A percentile compares a stretch with the other conserved stretches of the same genome.
Conservation (phyloP, 2,888 invertebrate species). For the Drosophila paramelanica region DNA sequence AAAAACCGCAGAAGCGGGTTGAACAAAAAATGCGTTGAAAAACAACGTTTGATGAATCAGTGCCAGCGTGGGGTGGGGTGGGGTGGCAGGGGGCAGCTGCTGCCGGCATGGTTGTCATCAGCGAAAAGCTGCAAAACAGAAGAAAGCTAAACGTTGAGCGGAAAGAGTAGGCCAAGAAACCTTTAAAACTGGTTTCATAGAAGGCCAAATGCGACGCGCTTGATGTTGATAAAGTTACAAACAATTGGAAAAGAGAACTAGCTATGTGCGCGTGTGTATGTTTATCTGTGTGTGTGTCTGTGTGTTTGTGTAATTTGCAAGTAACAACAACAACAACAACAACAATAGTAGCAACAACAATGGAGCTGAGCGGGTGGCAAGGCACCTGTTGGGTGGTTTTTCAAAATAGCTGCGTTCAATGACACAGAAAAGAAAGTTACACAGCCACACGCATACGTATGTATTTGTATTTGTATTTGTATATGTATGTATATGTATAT, state of each 20-base stretch:
- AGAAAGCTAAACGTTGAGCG: slow-evolving; percentile 71
- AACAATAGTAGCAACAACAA: slow-evolving; percentile 27
- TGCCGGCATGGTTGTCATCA: slow-evolving; percentile 70
- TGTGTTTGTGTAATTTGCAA: slow-evolving; percentile 54
- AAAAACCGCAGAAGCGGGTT: slow-evolving; percentile 28
- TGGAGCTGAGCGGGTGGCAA: slow-evolving; percentile 32
- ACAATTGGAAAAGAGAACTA: slow-evolving; percentile 54
- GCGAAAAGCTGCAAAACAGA: slow-evolving; percentile 70
- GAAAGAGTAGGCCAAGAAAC: slow-evolving; percentile 66
- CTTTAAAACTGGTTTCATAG: slow-evolving; percentile 73
- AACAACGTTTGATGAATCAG: slow-evolving; percentile 60
- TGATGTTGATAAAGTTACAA: slow-evolving; percentile 57
- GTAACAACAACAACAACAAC: slow-evolving; percentile 19
- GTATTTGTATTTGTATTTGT: background rate
- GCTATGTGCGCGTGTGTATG: slow-evolving; percentile 6
- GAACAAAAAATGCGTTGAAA: slow-evolving; percentile 42
- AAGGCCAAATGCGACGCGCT: slow-evolving; percentile 60
- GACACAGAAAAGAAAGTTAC: slow-evolving; percentile 76
- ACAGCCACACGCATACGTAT: slow-evolving; percentile 25
- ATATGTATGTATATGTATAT: slow-evolving; percentile 14
- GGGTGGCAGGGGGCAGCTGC: background rate
- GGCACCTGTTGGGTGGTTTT: slow-evolving; percentile 56
- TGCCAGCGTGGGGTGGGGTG: slow-evolving; percentile 3
- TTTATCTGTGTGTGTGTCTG: background rate
- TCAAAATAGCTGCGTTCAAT: slow-evolving; percentile 60